Conservation (phyloP, 2,113 vertebrate genomes). For the Aegotheles bennettii region DNA sequence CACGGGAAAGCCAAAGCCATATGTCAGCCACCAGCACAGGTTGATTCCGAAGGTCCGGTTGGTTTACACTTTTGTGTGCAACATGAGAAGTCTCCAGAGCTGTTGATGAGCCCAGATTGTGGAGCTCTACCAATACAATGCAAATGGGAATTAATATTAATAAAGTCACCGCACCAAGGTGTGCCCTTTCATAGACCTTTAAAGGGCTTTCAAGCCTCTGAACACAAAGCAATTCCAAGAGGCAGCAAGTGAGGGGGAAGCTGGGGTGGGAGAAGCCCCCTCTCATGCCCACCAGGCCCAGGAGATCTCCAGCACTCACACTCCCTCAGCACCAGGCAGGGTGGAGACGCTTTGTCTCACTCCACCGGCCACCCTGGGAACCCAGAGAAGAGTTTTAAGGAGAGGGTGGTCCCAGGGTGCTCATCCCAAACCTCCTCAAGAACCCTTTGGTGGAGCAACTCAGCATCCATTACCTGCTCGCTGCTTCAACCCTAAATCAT, state of each 20-base stretch:
- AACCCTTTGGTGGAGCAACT: not conserved
- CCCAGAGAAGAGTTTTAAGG: not conserved
- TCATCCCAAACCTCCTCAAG: not conserved
- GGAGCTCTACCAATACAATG: not conserved
- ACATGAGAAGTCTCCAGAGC: not conserved
- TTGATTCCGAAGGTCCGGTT: no score
- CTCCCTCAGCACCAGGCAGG: not conserved
- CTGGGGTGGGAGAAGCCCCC: not conserved
- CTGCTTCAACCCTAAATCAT: no score
- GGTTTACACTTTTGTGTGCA: not conserved
- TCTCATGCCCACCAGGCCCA: no score
- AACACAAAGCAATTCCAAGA: not conserved
- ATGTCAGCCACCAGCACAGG: not conserved
- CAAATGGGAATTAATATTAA: not conserved
- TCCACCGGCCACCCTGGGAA: not conserved
- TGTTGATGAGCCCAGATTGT: no score
- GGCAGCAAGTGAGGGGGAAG: not conserved
- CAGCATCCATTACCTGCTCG: no score
- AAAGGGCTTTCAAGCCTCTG: not conserved
- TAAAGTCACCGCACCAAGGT: not conserved
- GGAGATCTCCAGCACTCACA: no score
- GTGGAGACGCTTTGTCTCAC: not conserved
- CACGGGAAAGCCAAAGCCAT: not conserved
- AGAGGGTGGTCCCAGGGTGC: not conserved
- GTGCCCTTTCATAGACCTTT: not conserved